Evolutionary conservation across 2,888 invertebrate species (phyloP), one percentile per base, ranked within the genome.

Genomic region (Boloria selene): DNA sequence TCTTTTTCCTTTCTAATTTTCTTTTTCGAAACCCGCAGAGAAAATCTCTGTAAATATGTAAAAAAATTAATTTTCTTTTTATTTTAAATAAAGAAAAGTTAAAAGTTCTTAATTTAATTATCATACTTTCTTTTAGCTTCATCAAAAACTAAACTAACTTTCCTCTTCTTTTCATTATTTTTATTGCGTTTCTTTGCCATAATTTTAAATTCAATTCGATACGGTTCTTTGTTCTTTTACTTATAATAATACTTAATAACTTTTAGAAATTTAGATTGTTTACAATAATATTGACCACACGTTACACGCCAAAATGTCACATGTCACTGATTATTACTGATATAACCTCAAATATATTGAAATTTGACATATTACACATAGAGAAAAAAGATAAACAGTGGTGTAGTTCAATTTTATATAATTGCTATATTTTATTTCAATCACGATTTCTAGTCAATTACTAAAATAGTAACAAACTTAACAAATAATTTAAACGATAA

Each of bases 21-120:
- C 97, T 92, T 87, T 96, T 97, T 54, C 94, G 96, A 81, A 97
- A 97, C 2, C 97, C 97, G 71, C 95, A 95, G 38, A 97, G 85
- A 80, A 96, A 97, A 54, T 97, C 96, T 78, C 97, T 97, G 79
- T 63, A 93, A 83, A 70, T 64, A 54, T 38, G 10, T 2, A 10
- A 38, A 38, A 2, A 38, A 1, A 10, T 10, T 10, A 38, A 7
- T 38, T 38, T 10, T n/a, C n/a, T n/a, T n/a, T n/a, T n/a, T n/a
- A n/a, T n/a, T n/a, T n/a, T n/a, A n/a, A n/a, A n/a, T n/a, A n/a
- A n/a, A n/a, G n/a, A n/a, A n/a, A n/a, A n/a, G n/a, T n/a, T n/a
- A n/a, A n/a, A n/a, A n/a, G n/a, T n/a, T n/a, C n/a, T n/a, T n/a
- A n/a, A n/a, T n/a, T n/a, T n/a, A n/a, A n/a, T 17, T 31, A 61